phyloP scores from a whole-genome alignment of 2,113 vertebrate species.

The Martes martes region DNA sequence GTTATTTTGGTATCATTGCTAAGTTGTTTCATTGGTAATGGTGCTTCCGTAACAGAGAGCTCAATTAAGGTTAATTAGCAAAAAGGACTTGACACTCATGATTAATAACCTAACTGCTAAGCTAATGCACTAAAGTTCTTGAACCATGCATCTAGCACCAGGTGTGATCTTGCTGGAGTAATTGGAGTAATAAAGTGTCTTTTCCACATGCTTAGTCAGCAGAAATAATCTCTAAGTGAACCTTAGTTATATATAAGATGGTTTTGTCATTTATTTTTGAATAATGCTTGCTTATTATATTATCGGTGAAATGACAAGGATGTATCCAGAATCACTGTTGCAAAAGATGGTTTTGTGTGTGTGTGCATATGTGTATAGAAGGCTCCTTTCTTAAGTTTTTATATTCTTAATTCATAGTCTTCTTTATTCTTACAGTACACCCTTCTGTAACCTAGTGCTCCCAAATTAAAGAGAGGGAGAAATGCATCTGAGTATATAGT shows the following conservation, averaged over 20 bases:
- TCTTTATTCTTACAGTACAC: background rate
- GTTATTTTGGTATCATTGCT: conserved; percentile 26
- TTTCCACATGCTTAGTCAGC: conserved; percentile 11
- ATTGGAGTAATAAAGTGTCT: conserved; percentile 40
- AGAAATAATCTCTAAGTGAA: background rate
- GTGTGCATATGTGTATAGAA: background rate
- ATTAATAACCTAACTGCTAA: conserved; percentile 59
- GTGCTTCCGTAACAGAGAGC: conserved; percentile 26
- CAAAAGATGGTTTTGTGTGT: background rate
- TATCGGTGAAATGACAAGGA: background rate
- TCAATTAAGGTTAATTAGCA: conserved; percentile 73
- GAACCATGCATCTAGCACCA: conserved; percentile 26
- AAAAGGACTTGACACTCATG: conserved; percentile 59
- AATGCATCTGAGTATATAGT: background rate
- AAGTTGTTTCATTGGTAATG: conserved; percentile 27
- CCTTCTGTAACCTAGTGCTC: background rate
- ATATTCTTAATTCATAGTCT: background rate
- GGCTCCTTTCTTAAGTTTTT: background rate
- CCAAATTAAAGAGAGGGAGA: background rate
- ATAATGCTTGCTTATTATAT: background rate
- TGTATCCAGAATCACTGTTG: background rate
- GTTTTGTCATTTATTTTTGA: conserved; percentile 32
- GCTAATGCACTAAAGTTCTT: background rate
- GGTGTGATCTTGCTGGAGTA: conserved; percentile 44
- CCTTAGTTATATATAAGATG: background rate